Percentiles rank a stretch among this genome's conserved stretches.
Conservation (phyloP, 1,140 invertebrate species). For the Bathynomus jamesi region DNA sequence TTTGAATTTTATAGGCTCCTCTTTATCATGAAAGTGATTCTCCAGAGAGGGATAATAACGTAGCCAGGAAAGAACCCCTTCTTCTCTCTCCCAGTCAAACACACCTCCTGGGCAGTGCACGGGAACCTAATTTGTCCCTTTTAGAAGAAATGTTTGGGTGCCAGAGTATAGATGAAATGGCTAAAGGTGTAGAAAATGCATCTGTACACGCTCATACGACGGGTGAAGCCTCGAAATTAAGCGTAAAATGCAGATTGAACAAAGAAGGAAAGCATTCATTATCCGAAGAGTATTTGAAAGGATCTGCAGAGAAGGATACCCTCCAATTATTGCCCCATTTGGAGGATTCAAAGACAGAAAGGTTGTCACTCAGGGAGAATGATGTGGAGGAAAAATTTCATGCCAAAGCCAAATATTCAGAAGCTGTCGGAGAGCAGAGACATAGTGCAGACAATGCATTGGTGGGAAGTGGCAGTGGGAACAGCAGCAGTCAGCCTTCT, state of each 20-base stretch:
- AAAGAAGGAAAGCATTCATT: constrained; percentile 21
- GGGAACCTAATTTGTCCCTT: constrained; percentile 21
- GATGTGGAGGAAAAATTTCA: constrained; percentile 26
- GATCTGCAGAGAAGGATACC: constrained; percentile 17
- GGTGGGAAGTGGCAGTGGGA: constrained; percentile 15
- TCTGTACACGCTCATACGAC: constrained; percentile 23
- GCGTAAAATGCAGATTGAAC: constrained; percentile 24
- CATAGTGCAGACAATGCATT: neutral
- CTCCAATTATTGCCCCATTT: neutral
- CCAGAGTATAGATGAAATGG: constrained; percentile 13
- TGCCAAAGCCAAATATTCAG: constrained; percentile 1
- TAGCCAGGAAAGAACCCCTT: constrained; percentile 10
- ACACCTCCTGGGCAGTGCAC: constrained; percentile 20
- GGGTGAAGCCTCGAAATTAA: constrained; percentile 20
- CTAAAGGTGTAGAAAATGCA: constrained; percentile 26
- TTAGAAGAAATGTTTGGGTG: constrained; percentile 32
- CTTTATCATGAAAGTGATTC: constrained; percentile 20
- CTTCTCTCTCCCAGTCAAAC: constrained; percentile 15
- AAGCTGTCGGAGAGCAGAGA: constrained; percentile 2
- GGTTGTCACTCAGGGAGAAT: constrained; percentile 18
- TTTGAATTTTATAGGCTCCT: neutral
- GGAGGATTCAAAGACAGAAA: neutral
- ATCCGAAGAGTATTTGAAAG: constrained; percentile 28
- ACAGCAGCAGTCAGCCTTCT: constrained; percentile 30
- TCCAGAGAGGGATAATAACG: constrained; percentile 22